Conservation (phyloP, 2,888 invertebrate species). For the Drosophila trichaetosa region DNA sequence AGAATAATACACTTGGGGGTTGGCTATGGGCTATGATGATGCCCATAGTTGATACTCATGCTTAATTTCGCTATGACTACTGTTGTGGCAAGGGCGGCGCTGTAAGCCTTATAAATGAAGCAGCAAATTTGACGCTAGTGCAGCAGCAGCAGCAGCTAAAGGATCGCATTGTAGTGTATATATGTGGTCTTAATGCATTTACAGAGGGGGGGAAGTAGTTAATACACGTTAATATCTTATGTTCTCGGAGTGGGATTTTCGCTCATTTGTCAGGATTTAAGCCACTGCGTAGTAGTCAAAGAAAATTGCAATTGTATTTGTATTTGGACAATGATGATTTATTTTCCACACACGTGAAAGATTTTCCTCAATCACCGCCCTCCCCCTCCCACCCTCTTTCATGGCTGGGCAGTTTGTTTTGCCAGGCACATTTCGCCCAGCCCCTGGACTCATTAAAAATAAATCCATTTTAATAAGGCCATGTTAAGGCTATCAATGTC, state of each 20-base stretch:
- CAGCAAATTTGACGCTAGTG: slow-evolving; percentile 78
- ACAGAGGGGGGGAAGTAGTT: slow-evolving; percentile 30
- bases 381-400: neutral
- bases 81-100: slow-evolving; percentile 46
- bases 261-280: slow-evolving; percentile 76
- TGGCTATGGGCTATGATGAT: slow-evolving; percentile 20
- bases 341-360: slow-evolving; percentile 66
- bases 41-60: slow-evolving; percentile 36
- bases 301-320: slow-evolving; percentile 72
- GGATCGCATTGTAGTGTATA: slow-evolving; percentile 46
- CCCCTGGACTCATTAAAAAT: slow-evolving; percentile 69
- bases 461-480: slow-evolving; percentile 70
- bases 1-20: slow-evolving; percentile 47
- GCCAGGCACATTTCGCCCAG: slow-evolving; percentile 58
- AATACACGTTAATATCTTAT: slow-evolving; percentile 74
- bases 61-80: slow-evolving; percentile 78
- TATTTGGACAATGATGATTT: slow-evolving; percentile 72
- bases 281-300: slow-evolving; percentile 21
- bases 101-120: slow-evolving; percentile 81
- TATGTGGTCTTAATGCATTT: slow-evolving; percentile 69
- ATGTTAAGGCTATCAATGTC: slow-evolving; percentile 40
- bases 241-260: slow-evolving; percentile 58
- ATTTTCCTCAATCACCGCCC: slow-evolving; percentile 21
- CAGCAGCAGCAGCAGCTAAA: slow-evolving; percentile 62
- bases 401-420: slow-evolving; percentile 60